Percentiles rank a stretch among this genome's conserved stretches.
phyloP scores from a whole-genome alignment of 2,797 vertebrate genomes.

The Ceryle rudis region DNA sequence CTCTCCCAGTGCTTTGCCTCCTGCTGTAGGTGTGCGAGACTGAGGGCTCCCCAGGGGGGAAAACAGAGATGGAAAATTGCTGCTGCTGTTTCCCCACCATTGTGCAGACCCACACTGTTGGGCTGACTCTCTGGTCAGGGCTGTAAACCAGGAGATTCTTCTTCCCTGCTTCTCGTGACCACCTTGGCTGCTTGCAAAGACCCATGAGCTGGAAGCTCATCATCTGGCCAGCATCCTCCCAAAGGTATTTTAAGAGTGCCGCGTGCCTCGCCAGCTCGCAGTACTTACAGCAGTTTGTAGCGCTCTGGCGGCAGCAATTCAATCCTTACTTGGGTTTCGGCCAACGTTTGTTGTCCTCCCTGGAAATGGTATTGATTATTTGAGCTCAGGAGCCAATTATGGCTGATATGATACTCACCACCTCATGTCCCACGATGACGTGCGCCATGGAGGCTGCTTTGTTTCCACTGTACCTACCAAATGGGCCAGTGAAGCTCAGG shows the following conservation, averaged over 20 bases:
- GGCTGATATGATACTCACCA: background rate
- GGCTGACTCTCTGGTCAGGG: background rate
- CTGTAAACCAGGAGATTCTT: background rate
- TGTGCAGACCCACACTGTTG: background rate
- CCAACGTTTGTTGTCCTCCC: slow-evolving; percentile 31
- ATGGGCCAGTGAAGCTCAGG: background rate
- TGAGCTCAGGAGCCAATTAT: background rate
- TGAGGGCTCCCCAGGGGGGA: background rate
- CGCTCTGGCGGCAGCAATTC: rapidly evolving
- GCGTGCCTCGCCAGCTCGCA: background rate
- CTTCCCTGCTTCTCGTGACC: background rate
- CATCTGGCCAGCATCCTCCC: background rate
- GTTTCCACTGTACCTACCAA: background rate
- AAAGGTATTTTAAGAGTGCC: background rate
- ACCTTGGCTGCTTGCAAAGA: background rate
- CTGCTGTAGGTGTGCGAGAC: rapidly evolving
- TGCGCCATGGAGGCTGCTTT: background rate
- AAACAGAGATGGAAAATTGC: rapidly evolving
- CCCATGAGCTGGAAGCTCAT: background rate
- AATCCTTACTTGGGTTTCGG: background rate
- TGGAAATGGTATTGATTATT: slow-evolving; percentile 24
- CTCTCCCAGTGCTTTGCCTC: background rate
- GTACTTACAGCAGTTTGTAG: background rate
- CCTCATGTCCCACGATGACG: background rate
- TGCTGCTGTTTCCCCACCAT: background rate